Evolutionary conservation across 2,113 vertebrate genomes (phyloP).

Genomic region (Leuciscus idus): DNA sequence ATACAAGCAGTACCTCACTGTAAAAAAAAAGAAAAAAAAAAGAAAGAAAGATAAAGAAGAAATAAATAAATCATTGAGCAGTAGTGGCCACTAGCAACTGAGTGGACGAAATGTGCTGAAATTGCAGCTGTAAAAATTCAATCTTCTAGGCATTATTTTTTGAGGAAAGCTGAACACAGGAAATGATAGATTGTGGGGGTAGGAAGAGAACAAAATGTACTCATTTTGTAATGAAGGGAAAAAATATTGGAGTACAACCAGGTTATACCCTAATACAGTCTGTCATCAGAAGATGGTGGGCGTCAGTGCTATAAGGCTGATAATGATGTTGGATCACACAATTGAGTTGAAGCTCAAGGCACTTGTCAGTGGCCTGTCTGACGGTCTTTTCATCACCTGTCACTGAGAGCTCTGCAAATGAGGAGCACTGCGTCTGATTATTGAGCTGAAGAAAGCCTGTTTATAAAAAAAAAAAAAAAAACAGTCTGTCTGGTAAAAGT

Average conservation of each 20-base stretch:
- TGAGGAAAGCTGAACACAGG: constrained; percentile 13
- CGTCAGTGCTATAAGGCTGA: neutral
- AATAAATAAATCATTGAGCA: neutral
- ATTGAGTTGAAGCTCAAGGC: neutral
- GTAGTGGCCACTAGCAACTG: neutral
- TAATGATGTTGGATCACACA: neutral
- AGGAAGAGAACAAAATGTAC: neutral
- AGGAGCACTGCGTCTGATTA: constrained; percentile 30
- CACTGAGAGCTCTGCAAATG: constrained; percentile 3
- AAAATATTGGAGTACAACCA: neutral
- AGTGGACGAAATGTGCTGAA: constrained; percentile 7
- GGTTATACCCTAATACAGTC: neutral
- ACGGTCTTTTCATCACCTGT: neutral
- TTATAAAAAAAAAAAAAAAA: no score
- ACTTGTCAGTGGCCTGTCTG: neutral
- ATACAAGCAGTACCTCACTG: neutral
- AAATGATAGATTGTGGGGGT: neutral
- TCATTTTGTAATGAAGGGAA: neutral
- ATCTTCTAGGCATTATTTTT: constrained; percentile 31
- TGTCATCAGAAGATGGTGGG: constrained; percentile 3
- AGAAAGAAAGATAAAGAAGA: neutral
- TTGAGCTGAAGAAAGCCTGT: constrained; percentile 45
- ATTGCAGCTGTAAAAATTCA: constrained; percentile 23
- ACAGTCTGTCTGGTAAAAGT: neutral
- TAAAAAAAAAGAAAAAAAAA: no score